Evolutionary conservation across 2,113 vertebrate genomes (phyloP).

Genomic region (Syngnathus scovelli): DNA sequence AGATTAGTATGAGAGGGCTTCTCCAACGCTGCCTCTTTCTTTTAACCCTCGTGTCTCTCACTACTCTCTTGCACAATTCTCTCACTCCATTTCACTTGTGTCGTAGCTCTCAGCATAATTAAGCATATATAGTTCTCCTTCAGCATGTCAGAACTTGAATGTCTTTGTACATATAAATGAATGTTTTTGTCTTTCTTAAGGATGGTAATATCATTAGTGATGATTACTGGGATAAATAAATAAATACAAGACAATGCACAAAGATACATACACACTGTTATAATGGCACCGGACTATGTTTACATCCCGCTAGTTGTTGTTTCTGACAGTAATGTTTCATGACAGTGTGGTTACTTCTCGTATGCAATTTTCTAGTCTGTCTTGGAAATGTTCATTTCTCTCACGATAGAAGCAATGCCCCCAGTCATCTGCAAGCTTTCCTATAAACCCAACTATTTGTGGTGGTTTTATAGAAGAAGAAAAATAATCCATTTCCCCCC

Average conservation of each 20-base stretch:
- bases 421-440: constrained; percentile 13
- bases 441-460: neutral
- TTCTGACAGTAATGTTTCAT: too few relatives aligned
- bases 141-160: constrained; percentile 21
- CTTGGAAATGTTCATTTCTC: too few relatives aligned
- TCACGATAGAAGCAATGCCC: too few relatives aligned
- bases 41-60: constrained; percentile 31
- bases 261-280: neutral
- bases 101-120: constrained; percentile 36
- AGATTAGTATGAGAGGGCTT: constrained; percentile 63
- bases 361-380: too few relatives aligned
- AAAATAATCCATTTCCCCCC: neutral
- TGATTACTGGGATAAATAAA: constrained; percentile 34
- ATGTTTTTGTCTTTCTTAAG: constrained; percentile 28
- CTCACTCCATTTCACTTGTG: constrained; percentile 48
- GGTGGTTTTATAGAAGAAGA: neutral
- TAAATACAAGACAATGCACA: neutral
- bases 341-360: too few relatives aligned
- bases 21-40: constrained; percentile 37
- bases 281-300: neutral
- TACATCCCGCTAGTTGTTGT: too few relatives aligned
- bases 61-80: constrained; percentile 39
- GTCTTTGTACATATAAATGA: constrained; percentile 23
- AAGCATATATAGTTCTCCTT: constrained; percentile 16
- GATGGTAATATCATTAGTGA: constrained; percentile 36